A percentile compares a stretch with the other conserved stretches of the same genome.
Conservation (phyloP, 1,140 invertebrate genomes). For the Linepithema humile region DNA sequence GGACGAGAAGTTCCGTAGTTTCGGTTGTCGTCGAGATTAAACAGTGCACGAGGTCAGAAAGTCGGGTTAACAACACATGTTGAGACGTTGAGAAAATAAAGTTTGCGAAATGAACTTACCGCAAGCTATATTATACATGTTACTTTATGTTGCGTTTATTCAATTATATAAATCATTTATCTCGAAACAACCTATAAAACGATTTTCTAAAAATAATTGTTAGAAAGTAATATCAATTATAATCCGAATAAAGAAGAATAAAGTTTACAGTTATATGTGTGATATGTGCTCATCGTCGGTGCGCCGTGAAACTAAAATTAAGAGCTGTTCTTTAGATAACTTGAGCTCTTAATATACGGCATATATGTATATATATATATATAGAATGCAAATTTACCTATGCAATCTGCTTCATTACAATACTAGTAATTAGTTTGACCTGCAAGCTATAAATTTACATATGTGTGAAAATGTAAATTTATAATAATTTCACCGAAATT, state of each 20-base stretch:
- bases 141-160: neutral
- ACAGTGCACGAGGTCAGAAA: neutral
- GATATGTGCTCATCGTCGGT: neutral
- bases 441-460: too few species aligned
- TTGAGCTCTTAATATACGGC: too few species aligned
- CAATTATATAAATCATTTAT: too few species aligned
- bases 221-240: conserved; percentile 6
- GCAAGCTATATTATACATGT: neutral
- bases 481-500: too few species aligned
- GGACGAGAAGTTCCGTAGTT: neutral
- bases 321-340: too few species aligned
- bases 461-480: too few species aligned
- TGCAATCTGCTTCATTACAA: too few species aligned
- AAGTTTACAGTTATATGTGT: neutral
- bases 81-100: neutral
- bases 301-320: too few species aligned
- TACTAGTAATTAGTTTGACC: too few species aligned
- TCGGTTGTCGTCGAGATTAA: neutral
- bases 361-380: too few species aligned
- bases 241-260: neutral
- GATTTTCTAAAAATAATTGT: neutral
- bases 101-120: neutral
- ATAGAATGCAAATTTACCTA: too few species aligned
- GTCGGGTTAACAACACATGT: neutral
- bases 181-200: neutral